Conservation (phyloP, 2,888 invertebrate species). For the Formica aserva region DNA sequence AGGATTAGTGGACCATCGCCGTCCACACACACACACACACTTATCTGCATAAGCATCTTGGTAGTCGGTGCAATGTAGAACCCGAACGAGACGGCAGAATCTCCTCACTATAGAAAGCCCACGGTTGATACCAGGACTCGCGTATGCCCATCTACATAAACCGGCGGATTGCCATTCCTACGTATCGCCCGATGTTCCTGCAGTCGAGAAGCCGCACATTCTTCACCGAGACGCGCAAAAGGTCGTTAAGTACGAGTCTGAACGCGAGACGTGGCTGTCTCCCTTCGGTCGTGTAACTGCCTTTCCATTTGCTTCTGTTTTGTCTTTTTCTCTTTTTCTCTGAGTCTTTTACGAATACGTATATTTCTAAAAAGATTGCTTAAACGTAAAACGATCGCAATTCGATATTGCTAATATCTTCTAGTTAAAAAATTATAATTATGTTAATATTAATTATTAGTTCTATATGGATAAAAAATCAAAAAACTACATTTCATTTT, state of each 20-base stretch:
- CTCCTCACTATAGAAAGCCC: conserved; percentile 43
- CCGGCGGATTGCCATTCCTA: conserved; percentile 50
- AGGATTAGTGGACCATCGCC: conserved; percentile 69
- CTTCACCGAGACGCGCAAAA: conserved; percentile 66
- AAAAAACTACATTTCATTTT: not conserved
- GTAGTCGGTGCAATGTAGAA: conserved; percentile 71
- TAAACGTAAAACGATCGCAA: not conserved
- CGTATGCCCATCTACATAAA: conserved; percentile 76
- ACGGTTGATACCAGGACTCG: conserved; percentile 63
- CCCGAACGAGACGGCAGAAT: conserved; percentile 65
- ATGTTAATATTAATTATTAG: not conserved
- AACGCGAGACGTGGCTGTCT: not conserved
- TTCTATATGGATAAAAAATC: not conserved
- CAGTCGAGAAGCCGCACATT: conserved; percentile 74
- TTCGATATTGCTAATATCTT: not conserved
- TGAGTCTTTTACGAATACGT: not conserved
- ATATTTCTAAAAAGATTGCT: not conserved
- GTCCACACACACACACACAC: conserved; percentile 54
- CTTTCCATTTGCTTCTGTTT: not conserved
- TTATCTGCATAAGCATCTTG: conserved; percentile 84
- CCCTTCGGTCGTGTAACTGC: not conserved
- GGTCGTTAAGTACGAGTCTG: conserved; percentile 9
- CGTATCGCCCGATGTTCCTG: conserved; percentile 64
- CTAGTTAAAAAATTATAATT: not conserved
- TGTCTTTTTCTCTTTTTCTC: not conserved